Evolutionary conservation across 1,140 invertebrate genomes (phyloP), one percentile per base, ranked within the genome.

Genomic region (Leptinotarsa lineolata): DNA sequence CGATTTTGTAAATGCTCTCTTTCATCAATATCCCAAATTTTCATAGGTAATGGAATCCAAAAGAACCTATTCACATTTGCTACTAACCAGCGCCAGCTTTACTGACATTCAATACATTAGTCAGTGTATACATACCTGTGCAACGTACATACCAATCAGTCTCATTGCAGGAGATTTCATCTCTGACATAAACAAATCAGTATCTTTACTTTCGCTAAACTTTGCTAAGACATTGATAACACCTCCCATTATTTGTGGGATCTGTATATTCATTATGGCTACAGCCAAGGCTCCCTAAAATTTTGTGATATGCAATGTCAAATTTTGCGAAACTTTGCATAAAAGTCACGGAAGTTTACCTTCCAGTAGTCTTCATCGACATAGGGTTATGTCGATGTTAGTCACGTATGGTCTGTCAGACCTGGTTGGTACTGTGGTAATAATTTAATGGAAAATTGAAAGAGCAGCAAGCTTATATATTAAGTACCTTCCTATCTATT

Each of bases 181-280:
- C 79, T 91, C 88, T 76, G 86, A 81, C 18, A 92, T 81, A 80
- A 92, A 91, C 59, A 77, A 67, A 60, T 81, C 76, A 64, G 72
- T 80, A 72, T 81, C 86, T 72, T 84, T 85, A 18, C 78, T 85
- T 63, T 84, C 84, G 63, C 85, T 85, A 77, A 88, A 88, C 65
- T 86, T 85, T 11, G 86, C 88, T 58, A 96, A 86, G 13, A 92
- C 89, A 84, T 95, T 94, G 21, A 96, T 90, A 18, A 95, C 81
- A 74, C 90, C 87, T 54, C 94, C 94, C 21, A 96, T 86, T 70
- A 91, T 80, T 74, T 91, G 86, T 2, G 95, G 94, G 76, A 96
- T 92, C 83, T 93, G 87, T 74, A 95, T 94, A 81, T 96, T 96
- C 71, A 95, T 86, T 63, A 92, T 77, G 2, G 95, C 94, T 67